Conservation (phyloP, 2,888 invertebrate genomes). For the Phengaris alcon region DNA sequence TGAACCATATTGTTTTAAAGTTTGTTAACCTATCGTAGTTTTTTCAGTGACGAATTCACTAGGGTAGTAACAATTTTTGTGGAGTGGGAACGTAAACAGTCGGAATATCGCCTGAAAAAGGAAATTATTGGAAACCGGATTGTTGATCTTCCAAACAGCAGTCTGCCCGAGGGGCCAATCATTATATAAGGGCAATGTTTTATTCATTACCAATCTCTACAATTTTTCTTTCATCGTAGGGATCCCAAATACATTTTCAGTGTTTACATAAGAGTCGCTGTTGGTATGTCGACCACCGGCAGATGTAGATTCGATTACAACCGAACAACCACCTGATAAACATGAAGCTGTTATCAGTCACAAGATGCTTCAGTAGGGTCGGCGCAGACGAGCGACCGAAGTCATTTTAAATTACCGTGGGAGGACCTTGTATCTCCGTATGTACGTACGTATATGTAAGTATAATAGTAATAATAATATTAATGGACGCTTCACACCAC, state of each 20-base stretch:
- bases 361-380: background rate
- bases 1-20: background rate
- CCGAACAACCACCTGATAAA: background rate
- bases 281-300: background rate
- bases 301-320: background rate
- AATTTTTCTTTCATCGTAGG: too few relatives aligned
- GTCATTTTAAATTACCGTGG: too few relatives aligned
- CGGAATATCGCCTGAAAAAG: too few relatives aligned
- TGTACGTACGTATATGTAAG: too few relatives aligned
- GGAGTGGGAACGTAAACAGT: too few relatives aligned
- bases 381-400: background rate
- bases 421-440: too few relatives aligned
- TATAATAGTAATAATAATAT: too few relatives aligned
- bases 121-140: too few relatives aligned
- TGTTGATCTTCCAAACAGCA: background rate
- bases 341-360: background rate
- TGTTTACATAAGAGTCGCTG: background rate
- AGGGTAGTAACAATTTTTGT: too few relatives aligned
- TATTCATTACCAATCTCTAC: background rate
- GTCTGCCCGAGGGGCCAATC: background rate
- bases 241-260: background rate
- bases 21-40: background rate
- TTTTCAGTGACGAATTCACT: background rate
- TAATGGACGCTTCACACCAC: too few relatives aligned
- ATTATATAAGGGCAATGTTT: background rate